phyloP scores from a whole-genome alignment of 2,888 invertebrate genomes.

The Caprella mutica region DNA sequence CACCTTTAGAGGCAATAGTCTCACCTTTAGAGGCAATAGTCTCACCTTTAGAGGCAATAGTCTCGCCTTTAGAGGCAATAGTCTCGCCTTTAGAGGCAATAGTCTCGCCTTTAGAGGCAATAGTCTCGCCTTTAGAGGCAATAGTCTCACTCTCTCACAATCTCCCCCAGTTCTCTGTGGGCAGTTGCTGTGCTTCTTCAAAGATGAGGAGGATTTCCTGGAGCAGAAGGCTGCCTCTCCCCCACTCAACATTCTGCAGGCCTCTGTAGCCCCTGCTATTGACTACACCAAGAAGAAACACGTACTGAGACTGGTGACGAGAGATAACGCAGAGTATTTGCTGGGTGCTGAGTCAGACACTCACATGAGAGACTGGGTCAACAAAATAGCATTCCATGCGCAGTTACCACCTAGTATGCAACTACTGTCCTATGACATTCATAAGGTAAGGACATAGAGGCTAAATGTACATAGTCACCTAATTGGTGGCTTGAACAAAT shows the following conservation, averaged over 20 bases:
- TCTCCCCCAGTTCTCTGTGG: conserved; percentile 69
- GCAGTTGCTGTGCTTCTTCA: conserved; percentile 93
- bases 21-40: no score
- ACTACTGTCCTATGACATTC: conserved; percentile 65
- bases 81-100: no score
- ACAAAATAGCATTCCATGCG: conserved; percentile 64
- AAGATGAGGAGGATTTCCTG: conserved; percentile 81
- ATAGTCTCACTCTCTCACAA: no score
- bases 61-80: no score
- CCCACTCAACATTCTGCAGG: conserved; percentile 62
- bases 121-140: no score
- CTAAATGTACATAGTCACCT: no score
- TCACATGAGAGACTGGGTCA: conserved; percentile 41
- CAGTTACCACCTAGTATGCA: conserved; percentile 78
- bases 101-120: no score
- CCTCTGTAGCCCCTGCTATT: conserved; percentile 70
- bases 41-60: no score
- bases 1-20: no score
- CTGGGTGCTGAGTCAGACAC: conserved; percentile 63
- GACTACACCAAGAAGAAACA: conserved; percentile 93
- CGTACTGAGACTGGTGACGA: conserved; percentile 72
- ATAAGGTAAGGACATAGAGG: conserved; percentile 45
- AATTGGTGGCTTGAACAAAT: no score
- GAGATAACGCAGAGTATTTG: conserved; percentile 86
- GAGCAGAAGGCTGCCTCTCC: conserved; percentile 78